phyloP scores from a whole-genome alignment of 92 coral and sea anemone species.

The Palythoa caribaeorum region DNA sequence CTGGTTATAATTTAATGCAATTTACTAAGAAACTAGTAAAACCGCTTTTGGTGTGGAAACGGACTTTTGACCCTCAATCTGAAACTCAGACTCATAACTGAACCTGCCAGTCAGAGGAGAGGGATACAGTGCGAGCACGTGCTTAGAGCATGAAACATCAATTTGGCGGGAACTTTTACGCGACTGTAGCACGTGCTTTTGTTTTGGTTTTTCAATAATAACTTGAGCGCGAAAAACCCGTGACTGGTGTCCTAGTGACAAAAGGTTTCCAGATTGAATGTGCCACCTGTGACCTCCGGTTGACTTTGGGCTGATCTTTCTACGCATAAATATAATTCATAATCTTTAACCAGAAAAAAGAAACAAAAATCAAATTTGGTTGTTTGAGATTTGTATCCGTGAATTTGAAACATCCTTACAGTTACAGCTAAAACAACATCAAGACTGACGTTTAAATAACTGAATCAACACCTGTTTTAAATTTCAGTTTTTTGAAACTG shows the following conservation, averaged over 20 bases:
- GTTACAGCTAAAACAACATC: too few relatives aligned
- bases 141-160: conserved; percentile 14
- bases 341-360: too few relatives aligned
- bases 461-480: too few relatives aligned
- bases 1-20: not conserved
- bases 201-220: conserved; percentile 22
- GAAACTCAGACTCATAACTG: not conserved
- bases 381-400: too few relatives aligned
- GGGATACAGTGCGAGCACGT: conserved; percentile 9
- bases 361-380: too few relatives aligned
- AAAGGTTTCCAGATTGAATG: not conserved
- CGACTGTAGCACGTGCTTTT: conserved; percentile 29
- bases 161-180: conserved; percentile 27
- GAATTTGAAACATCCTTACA: too few relatives aligned
- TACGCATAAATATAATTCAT: too few relatives aligned
- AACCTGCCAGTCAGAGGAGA: conserved; percentile 6
- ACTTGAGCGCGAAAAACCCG: conserved; percentile 39
- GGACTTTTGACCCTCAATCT: conserved; percentile 45
- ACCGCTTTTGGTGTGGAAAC: conserved; percentile 20
- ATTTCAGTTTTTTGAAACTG: too few relatives aligned
- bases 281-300: not conserved
- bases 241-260: conserved; percentile 45
- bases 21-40: conserved; percentile 18
- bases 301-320: too few relatives aligned
- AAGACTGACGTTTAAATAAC: too few relatives aligned